Evolutionary conservation across 37 sponge, comb jelly and placozoan species (phyloP), one percentile per base, ranked within the genome.

Genomic region (Amphimedon queenslandica): DNA sequence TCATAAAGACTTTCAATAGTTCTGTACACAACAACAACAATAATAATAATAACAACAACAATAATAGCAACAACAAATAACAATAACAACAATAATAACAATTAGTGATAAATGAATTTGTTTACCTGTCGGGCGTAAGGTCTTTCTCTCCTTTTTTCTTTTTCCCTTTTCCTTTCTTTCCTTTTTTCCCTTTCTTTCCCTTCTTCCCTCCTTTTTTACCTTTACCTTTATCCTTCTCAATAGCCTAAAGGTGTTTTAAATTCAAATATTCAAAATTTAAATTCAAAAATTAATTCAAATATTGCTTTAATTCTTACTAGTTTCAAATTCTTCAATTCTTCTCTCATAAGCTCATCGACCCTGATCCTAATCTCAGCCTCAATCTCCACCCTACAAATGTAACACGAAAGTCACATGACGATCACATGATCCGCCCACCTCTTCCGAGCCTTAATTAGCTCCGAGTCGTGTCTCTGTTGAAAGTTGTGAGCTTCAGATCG

Each of bases 101-200:
- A 35, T 35, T 11, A 13, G 20, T 10, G 28, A 36, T 28, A 18
- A 37, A 58, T 61, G 5, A 13, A 1, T 47, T 32, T 42, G n/a
- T 32, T 41, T 13, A 82, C 92, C 87, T 92, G 71, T 95, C 91
- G 30, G 95, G 92, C 11, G 99, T 98, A 42, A 98, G 83, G 72
- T 98, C 99, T 53, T 98, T 98, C 72, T 98, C 96, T 98, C 95
- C 86, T 98, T 98, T 58, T 90, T 87, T 74, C 91, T 97, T 82
- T 95, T 98, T 3, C 93, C 95, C 67, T 88, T 80, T 88, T 82
- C 77, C 78, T 81, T 25, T 67, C 64, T 57, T 85, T 13, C 13
- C 13, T 86, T 72, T 82, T 88, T 20, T 77, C 87, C 55, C 78
- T 88, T 72, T 77, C 85, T 98, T 97, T 25, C 80, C 90, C 69